phyloP scores from a whole-genome alignment of 2,113 vertebrate species.

The Pardalotus punctatus region DNA sequence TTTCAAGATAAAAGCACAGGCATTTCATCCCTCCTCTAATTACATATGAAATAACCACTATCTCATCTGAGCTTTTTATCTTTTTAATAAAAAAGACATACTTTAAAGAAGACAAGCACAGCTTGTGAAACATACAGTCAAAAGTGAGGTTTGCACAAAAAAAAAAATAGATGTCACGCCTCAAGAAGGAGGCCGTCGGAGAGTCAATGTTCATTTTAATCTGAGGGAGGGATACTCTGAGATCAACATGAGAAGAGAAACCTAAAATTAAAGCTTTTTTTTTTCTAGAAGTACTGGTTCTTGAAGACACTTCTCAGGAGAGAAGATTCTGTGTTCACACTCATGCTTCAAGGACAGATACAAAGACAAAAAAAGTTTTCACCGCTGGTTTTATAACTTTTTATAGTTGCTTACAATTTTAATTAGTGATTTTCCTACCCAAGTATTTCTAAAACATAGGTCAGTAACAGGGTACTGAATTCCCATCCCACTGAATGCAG shows the following conservation, averaged over 20 bases:
- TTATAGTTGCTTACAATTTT: neutral
- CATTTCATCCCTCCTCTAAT: neutral
- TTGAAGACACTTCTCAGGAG: too few species aligned
- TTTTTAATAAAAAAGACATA: slow-evolving; percentile 26
- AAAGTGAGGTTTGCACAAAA: neutral
- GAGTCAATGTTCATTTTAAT: neutral
- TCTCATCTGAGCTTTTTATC: slow-evolving; percentile 10
- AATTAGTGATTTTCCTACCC: neutral
- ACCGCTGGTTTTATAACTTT: neutral
- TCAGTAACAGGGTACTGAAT: neutral
- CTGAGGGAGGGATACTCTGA: neutral
- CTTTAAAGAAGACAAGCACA: neutral
- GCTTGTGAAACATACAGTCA: neutral
- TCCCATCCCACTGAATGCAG: neutral
- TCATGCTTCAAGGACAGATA: neutral
- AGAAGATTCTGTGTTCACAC: neutral
- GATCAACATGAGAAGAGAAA: neutral
- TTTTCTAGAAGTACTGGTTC: neutral
- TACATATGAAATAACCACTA: neutral
- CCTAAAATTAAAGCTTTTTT: neutral
- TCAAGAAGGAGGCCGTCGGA: neutral
- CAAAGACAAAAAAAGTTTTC: neutral
- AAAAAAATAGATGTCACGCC: fast-evolving
- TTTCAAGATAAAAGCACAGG: slow-evolving; percentile 11
- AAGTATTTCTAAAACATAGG: neutral